phyloP scores from a whole-genome alignment of 2,888 invertebrate species.

The Tricholauxania praeusta region DNA sequence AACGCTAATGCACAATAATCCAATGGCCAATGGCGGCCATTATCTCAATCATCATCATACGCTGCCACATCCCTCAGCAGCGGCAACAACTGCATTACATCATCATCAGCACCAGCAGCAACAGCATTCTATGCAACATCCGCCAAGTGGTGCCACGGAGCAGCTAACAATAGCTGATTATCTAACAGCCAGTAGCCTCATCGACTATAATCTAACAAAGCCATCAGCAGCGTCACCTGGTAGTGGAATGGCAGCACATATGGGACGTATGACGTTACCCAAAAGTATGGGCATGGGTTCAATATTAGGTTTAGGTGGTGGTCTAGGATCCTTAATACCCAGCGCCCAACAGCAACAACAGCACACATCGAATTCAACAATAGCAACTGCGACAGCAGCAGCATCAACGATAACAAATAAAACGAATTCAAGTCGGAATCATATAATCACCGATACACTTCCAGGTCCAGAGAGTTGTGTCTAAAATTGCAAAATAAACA shows the following conservation, averaged over 20 bases:
- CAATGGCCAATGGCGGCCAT: slow-evolving; percentile 45
- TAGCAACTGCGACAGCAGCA: slow-evolving; percentile 40
- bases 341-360: slow-evolving; percentile 36
- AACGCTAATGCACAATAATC: slow-evolving; percentile 44
- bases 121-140: slow-evolving; percentile 45
- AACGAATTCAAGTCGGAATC: slow-evolving; percentile 74
- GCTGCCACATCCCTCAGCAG: slow-evolving; percentile 54
- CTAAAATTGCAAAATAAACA: slow-evolving; percentile 66
- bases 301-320: slow-evolving; percentile 43
- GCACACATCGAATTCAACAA: slow-evolving; percentile 24
- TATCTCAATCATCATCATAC: slow-evolving; percentile 57
- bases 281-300: slow-evolving; percentile 57
- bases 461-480: slow-evolving; percentile 92
- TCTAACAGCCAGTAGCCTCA: slow-evolving; percentile 64
- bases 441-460: slow-evolving; percentile 85
- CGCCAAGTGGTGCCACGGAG: slow-evolving; percentile 49
- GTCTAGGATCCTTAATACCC: slow-evolving; percentile 51
- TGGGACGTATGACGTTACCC: slow-evolving; percentile 61
- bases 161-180: slow-evolving; percentile 65
- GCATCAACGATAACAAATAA: slow-evolving; percentile 61
- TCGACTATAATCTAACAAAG: slow-evolving; percentile 65
- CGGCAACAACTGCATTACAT: slow-evolving; percentile 6
- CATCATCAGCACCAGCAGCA: slow-evolving; percentile 50
- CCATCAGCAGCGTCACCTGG: slow-evolving; percentile 27
- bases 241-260: slow-evolving; percentile 21